Evolutionary conservation across 2,888 invertebrate species (phyloP), one percentile per base, ranked within the genome.

Genomic region (Erebia epiphron): DNA sequence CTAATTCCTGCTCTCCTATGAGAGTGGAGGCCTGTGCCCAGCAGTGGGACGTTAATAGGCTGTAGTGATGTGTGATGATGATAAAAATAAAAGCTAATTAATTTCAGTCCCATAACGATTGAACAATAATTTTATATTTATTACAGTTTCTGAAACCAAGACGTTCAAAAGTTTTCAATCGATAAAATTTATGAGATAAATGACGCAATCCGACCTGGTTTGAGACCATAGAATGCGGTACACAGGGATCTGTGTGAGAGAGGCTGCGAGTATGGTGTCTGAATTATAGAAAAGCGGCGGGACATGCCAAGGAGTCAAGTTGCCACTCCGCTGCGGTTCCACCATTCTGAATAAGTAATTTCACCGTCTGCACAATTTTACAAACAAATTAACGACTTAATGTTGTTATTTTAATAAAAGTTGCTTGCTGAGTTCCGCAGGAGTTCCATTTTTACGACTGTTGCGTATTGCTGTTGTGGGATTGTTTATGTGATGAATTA

Each of bases 351-450:
- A 92, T 92, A 91, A 91, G 83, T 92, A 91, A 92, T 90, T 86
- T 88, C 88, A 87, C 86, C 87, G 91, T 91, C 91, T 91, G 92
- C 90, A 86, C 91, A 90, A 88, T 91, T 91, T 91, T 89, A 89
- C 92, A 90, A 90, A 92, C 90, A 93, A 92, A 92, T 93, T 92
- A 92, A 90, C 90, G 89, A 83, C 86, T 86, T 87, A 86, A 90
- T 91, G 88, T 90, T 91, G 90, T 90, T 91, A 92, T 91, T 91
- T 91, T 92, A 91, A 91, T 91, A 90, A 92, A 92, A 91, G 62
- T 49, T 62, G 43, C 82, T 76, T 84, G 83, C 86, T 86, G 86
- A 88, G 84, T 88, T 88, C 82, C 82, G 81, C 81, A 81, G 78
- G 82, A 86, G 88, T 90, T 89, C 83, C 84, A 87, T 86, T 87